These are phyloP conservation scores for Poeciliopsis prolifica DNA, from an alignment of 2,113 vertebrate genomes.

Conservation along the genomic window DNA sequence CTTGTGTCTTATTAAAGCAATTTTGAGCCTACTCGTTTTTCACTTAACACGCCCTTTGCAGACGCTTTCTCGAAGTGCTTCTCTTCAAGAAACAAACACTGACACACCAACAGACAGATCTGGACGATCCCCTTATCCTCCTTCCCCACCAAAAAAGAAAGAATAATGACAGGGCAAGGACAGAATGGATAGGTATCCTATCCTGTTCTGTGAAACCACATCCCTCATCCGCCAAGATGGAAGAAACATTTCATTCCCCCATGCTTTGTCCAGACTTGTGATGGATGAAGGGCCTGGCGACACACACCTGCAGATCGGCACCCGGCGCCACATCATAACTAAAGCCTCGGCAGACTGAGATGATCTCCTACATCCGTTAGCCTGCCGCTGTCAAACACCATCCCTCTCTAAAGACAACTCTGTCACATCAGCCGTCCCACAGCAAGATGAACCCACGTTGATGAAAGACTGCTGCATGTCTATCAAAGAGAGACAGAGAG, in stretches of 20 bases:
- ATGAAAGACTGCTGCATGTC: slow-evolving; percentile 65
- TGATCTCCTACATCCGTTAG: slow-evolving; percentile 72
- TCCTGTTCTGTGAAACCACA: slow-evolving; percentile 68
- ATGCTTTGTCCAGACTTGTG: slow-evolving; percentile 62
- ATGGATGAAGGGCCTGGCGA: slow-evolving; percentile 71
- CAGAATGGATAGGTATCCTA: slow-evolving; percentile 49
- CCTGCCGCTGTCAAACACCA: slow-evolving; percentile 69
- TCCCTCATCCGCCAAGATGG: slow-evolving; percentile 68
- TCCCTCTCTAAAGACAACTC: slow-evolving; percentile 76
- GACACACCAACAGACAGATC: slow-evolving; percentile 1
- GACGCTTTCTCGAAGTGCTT: neutral
- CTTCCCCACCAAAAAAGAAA: neutral
- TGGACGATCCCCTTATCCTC: neutral
- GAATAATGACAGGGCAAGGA: slow-evolving; percentile 21
- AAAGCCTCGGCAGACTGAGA: slow-evolving; percentile 65
- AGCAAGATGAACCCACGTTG: slow-evolving; percentile 63
- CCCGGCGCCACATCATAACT: slow-evolving; percentile 71
- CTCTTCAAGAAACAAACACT: slow-evolving; percentile 18
- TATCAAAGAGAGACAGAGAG: slow-evolving; percentile 47
- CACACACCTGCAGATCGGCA: slow-evolving; percentile 72
- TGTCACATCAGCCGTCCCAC: slow-evolving; percentile 68
- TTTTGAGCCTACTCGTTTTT: no score
- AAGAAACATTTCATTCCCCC: slow-evolving; percentile 65
- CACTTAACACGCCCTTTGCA: no score
- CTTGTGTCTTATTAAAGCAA: no score